Percentiles rank a stretch among this genome's conserved stretches.
Conservation (phyloP, 2,113 vertebrate genomes). For the Saccopteryx bilineata region DNA sequence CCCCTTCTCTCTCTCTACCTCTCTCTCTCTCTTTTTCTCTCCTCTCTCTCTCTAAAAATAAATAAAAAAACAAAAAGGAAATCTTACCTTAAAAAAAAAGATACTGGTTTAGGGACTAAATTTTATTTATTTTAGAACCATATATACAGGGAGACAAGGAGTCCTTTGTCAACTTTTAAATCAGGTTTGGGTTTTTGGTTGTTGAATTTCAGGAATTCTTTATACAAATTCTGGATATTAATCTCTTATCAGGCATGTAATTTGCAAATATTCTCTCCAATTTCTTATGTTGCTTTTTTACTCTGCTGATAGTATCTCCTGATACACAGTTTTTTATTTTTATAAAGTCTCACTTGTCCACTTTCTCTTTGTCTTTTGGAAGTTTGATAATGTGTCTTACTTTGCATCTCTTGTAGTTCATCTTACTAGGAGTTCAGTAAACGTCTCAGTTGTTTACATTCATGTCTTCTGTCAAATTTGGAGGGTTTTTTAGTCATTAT, state of each 20-base stretch:
- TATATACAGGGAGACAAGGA: not conserved
- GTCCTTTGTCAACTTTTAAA: not conserved
- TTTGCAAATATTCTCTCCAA: not conserved
- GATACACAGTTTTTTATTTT: not conserved
- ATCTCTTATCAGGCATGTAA: not conserved
- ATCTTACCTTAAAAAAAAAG: not conserved
- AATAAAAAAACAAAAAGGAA: too few species aligned
- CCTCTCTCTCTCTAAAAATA: too few species aligned
- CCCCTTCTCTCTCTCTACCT: too few species aligned
- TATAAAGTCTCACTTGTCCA: not conserved
- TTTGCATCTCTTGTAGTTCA: conserved; percentile 3
- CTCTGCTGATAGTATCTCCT: not conserved
- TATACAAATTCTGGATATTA: not conserved
- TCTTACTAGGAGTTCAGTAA: not conserved
- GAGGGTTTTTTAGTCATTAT: not conserved
- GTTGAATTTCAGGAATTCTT: not conserved
- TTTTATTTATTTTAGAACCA: conserved; percentile 30
- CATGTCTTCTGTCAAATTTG: not conserved
- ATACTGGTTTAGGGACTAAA: not conserved
- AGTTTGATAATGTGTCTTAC: not conserved
- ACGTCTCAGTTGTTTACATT: not conserved
- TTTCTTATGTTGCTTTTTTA: not conserved
- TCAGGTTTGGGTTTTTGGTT: not conserved
- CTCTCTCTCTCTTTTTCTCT: too few species aligned
- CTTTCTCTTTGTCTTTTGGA: conserved; percentile 30